Base-by-base conservation (phyloP, 1,140 invertebrate species). In the Psix sp. region DNA sequence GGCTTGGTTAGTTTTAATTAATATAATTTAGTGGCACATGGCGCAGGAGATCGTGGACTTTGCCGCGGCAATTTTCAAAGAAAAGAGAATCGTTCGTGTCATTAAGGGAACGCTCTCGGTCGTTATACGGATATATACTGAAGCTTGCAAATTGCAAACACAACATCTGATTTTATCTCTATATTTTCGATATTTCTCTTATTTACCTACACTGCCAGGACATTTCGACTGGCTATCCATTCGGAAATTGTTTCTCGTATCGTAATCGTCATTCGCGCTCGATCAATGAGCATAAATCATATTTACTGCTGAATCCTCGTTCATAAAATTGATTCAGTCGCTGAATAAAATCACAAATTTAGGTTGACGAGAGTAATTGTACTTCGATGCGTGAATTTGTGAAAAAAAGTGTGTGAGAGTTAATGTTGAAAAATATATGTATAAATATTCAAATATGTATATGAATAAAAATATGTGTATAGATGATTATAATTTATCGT, bases 181-280 rank as follows among this genome's bases (percentile, higher is more conserved):
- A 72, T 63, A 65, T 72, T 72, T 72, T 72, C 68, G 68, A 65
- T 72, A 63, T 72, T 72, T 57, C 68, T 59, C 59, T 72, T 72
- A 63, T 71, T 71, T 62, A 62, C 48, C 48, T 42, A 60, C 15
- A 68, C 31, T 21, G 15, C 31, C 20, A 29, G 11, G 29, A 54
- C 29, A 60, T 38, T 38, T 60, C 18, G 51, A 56, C 13, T 51
- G 20, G 54, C 46, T 45, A 45, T 62, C 6, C 45, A 48, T 45
- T 51, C 17, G 26, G 33, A 52, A 52, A 59, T 59, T 51, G 54
- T 68, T 46, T 38, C 11, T 17, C 52, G 45, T 17, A 26, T 40
- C 48, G 20, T 26, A 43, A 51, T 51, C 21, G n/a, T 10, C 36
- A 18, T 33, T n/a, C n/a, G n/a, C n/a, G n/a, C n/a, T n/a, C n/a